Base-by-base conservation (phyloP, 2,888 invertebrate genomes). In the Meteorus colon region DNA sequence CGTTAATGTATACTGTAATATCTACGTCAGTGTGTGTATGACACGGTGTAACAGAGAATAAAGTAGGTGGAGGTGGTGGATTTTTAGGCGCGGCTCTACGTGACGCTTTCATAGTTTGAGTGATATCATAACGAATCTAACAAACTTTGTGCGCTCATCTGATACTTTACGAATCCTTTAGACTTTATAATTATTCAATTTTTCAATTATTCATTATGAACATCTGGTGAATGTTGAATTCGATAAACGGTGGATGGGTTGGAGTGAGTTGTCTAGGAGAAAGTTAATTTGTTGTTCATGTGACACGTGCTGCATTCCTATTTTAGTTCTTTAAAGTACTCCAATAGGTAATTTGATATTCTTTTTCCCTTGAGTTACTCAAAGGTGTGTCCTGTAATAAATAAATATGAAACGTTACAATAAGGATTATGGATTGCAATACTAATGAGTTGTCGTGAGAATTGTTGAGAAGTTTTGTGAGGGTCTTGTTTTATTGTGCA, bases 31-130 rank as follows among this genome's bases (percentile, higher is more conserved):
- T 55, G 55, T 19, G 63, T 72, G 41, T 37, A 62, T 59, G 70
- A 41, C 41, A 62, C 48, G 45, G 48, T 45, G 45, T 45, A 63
- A 60, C 51, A 41, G 27, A 31, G 14, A 73, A 34, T 48, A 48
- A 55, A 65, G 73, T 51, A 51, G 65, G 73, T 65, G 55, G 55
- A 55, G 55, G 55, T 24, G 55, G 55, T 55, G 55, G 55, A 41
- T 55, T 55, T 48, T 73, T 65, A 73, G 73, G 73, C 65, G 73
- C 65, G 73, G 73, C 73, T 34, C 59, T 41, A 41, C 55, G 5
- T 55, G 55, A 55, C 55, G 55, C 55, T 55, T 8, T 55, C 55
- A 55, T 19, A 19, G 55, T 19, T 55, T 55, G 19, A 55, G 55
- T 72, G 62, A 55, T 63, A 73, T 65, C 65, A 19, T 51, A 63